Base-by-base conservation (phyloP, 2,888 invertebrate genomes). In the Pyrrhia umbra region DNA sequence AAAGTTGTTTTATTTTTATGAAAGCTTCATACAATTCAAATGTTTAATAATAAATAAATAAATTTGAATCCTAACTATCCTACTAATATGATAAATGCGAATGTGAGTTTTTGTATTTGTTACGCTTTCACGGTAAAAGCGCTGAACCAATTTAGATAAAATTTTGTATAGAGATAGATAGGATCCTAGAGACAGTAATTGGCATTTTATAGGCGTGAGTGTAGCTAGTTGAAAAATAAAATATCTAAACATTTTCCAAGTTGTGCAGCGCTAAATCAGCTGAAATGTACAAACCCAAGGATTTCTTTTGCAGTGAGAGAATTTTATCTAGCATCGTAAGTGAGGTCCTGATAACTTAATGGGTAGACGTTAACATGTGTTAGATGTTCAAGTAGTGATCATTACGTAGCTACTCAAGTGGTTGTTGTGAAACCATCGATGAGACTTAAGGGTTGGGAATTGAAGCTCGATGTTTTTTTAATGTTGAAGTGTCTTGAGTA, bases 371-470 rank as follows among this genome's bases (percentile, higher is more conserved):
- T 77, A 79, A 75, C 79, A 79, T 79, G 61, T 79, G 79, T 79
- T 74, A 56, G 50, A 69, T 45, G 34, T 55, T 74, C 75, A 72
- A 77, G 77, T 59, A 70, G 75, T 79, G 67, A 77, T 79, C 72
- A 79, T 75, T 69, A 79, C 66, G 50, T 25, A 13, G 73, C 72
- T 79, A 79, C 79, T 79, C 79, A 79, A 79, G 79, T 79, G 79
- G 79, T 68, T 74, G 67, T 66, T 73, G 58, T 68, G 34, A 62
- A 70, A 65, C 65, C 25, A 69, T 45, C 42, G 39, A 46, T 39
- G 23, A 30, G 25, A 8, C 39, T 58, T 73, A 76, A 78, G 79
- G 75, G 79, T 77, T 79, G 79, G 74, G 79, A 78, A 66, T 60
- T 6, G 52, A 16, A 37, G 27, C 52, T 50, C 55, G 9, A 55